Base-by-base conservation (phyloP, 2,113 vertebrate genomes). In the Etheostoma spectabile region DNA sequence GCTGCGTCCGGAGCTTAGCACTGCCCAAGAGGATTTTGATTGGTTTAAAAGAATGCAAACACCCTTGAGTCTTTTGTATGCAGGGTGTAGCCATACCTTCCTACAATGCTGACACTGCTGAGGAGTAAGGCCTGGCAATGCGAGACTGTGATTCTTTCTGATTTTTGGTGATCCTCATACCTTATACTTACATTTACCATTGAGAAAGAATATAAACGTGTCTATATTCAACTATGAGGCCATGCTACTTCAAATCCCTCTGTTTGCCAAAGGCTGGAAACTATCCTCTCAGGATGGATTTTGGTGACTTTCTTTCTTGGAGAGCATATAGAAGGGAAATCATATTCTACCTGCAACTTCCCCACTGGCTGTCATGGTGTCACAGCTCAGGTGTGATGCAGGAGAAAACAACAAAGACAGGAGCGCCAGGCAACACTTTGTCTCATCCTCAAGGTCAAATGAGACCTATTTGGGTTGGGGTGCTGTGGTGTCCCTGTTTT, bases 361-460 rank as follows among this genome's bases (percentile, higher is more conserved):
- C 56, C 4, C 27, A n/a, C 16, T 14, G 22, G 48, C 30, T 56
- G 53, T 16, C 42, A 15, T 35, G 59, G 12, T 22, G 53, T 64
- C 42, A 35, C 30, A 24, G 77, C 64, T 77, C 55, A 46, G 61
- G 42, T 53, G 57, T 27, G 65, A 68, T 49, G 46, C 30, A 62
- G 67, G 21, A 22, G 22, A 53, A 73, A 67, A 70, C 18, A 27
- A 19, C 35, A 52, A 51, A 76, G 60, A 52, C 38, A 71, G 24
- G 15, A 46, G 35, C 35, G 22, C 5, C 19, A 21, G 38, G 18
- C 45, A 52, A 62, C 57, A n/a, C 57, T 79, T 82, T 79, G 42
- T 60, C n/a, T 83, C 72, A 73, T 51, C 57, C 76, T 88, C 88
- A 94, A 93, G 92, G 93, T 94, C 93, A 93, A 70, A 76, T 14